phyloP scores from a whole-genome alignment of 2,888 invertebrate species.

The Crepidodera aurea region DNA sequence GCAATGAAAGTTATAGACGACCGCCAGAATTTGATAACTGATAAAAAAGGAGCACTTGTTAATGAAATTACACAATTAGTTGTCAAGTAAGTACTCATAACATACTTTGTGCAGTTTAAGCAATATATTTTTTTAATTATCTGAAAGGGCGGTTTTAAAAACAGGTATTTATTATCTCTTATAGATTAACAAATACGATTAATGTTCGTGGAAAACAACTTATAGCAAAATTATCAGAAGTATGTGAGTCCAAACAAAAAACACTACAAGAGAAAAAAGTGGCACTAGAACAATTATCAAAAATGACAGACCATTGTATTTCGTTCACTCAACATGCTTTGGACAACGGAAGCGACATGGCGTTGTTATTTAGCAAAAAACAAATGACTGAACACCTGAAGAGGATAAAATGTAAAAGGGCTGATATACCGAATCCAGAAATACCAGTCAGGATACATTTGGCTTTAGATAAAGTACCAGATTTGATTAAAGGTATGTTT shows the following conservation, averaged over 20 bases:
- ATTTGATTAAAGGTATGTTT: slow-evolving; percentile 74
- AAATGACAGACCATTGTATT: slow-evolving; percentile 89
- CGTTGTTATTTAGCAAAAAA: slow-evolving; percentile 83
- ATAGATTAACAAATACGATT: slow-evolving; percentile 80
- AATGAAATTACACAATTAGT: slow-evolving; percentile 89
- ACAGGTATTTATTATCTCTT: slow-evolving; percentile 25
- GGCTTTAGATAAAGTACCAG: slow-evolving; percentile 81
- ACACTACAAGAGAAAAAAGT: slow-evolving; percentile 85
- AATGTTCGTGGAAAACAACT: slow-evolving; percentile 84
- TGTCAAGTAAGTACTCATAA: slow-evolving; percentile 74
- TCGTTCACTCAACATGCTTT: slow-evolving; percentile 83
- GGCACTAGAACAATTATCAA: slow-evolving; percentile 81
- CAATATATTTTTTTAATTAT: no score
- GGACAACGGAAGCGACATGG: slow-evolving; percentile 83
- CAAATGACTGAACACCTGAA: slow-evolving; percentile 78
- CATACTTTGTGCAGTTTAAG: no score
- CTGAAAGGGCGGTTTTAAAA: no score
- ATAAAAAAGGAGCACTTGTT: slow-evolving; percentile 84
- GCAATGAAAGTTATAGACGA: slow-evolving; percentile 85
- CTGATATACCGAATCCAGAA: slow-evolving; percentile 90
- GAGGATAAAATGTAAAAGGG: slow-evolving; percentile 81
- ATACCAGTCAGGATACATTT: slow-evolving; percentile 85
- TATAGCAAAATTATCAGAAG: slow-evolving; percentile 81
- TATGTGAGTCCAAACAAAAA: slow-evolving; percentile 78
- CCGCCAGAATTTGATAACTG: slow-evolving; percentile 82